These are phyloP conservation scores for Acronicta psi DNA, from an alignment of 2,888 invertebrate species.

Conservation along the genomic window DNA sequence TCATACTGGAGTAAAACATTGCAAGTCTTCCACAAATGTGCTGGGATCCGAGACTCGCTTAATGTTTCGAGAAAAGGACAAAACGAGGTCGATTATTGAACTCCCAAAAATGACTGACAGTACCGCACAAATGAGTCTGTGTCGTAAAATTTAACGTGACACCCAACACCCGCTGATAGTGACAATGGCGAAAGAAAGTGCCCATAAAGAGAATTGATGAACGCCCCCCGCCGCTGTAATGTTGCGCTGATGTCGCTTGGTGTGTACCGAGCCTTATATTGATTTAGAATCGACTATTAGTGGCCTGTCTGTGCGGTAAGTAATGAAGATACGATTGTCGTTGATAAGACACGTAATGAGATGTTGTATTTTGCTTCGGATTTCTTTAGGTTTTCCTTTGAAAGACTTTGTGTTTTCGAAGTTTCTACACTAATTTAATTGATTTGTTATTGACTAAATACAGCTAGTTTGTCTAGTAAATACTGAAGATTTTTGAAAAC, in stretches of 20 bases:
- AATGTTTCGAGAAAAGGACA: slow-evolving; percentile 49
- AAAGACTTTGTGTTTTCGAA: neutral
- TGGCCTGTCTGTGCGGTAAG: slow-evolving; percentile 42
- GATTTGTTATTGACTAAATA: neutral
- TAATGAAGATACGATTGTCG: slow-evolving; percentile 47
- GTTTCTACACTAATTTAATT: neutral
- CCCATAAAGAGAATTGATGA: slow-evolving; percentile 86
- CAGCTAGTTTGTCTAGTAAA: no score
- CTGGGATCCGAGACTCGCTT: slow-evolving; percentile 13
- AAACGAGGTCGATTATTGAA: slow-evolving; percentile 60
- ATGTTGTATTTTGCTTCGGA: slow-evolving; percentile 28
- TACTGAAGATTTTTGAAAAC: no score
- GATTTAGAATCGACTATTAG: slow-evolving; percentile 61
- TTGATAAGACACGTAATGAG: slow-evolving; percentile 51
- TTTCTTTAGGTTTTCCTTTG: neutral
- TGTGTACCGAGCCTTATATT: slow-evolving; percentile 65
- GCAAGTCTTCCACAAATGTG: slow-evolving; percentile 35
- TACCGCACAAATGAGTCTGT: slow-evolving; percentile 79
- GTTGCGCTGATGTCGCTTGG: slow-evolving; percentile 61
- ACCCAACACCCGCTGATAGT: slow-evolving; percentile 79
- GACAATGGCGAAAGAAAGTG: slow-evolving; percentile 81
- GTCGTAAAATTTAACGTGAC: slow-evolving; percentile 85
- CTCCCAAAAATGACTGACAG: slow-evolving; percentile 76
- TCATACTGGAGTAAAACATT: slow-evolving; percentile 29
- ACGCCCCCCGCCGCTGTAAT: slow-evolving; percentile 61